Evolutionary conservation across 2,888 invertebrate species (phyloP).

Genomic region (Eristalinus sepulchralis): DNA sequence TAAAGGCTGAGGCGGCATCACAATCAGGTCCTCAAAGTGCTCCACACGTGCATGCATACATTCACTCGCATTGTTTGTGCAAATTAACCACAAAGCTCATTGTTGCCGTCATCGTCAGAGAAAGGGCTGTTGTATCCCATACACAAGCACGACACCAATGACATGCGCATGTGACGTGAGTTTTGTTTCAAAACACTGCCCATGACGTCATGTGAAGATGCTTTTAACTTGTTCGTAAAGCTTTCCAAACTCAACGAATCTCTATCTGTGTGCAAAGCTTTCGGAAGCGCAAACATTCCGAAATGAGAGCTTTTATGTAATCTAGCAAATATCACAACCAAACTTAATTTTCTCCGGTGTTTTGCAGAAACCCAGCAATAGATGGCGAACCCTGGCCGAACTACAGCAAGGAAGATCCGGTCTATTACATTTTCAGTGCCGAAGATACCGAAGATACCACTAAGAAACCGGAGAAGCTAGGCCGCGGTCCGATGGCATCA

Average conservation of each 20-base stretch:
- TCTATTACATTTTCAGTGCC: slow-evolving; percentile 94
- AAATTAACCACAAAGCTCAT: no score
- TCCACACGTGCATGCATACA: no score
- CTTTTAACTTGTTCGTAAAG: neutral
- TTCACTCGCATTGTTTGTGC: no score
- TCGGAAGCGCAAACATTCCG: neutral
- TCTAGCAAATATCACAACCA: slow-evolving; percentile 20
- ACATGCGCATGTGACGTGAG: neutral
- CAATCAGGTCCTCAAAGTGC: no score
- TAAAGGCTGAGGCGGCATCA: neutral
- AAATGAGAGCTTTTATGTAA: neutral
- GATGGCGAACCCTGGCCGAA: slow-evolving; percentile 89
- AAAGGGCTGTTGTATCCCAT: neutral
- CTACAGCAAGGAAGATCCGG: slow-evolving; percentile 91
- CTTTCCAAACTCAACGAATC: neutral
- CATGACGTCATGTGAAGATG: neutral
- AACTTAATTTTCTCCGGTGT: neutral
- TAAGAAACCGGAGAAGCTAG: slow-evolving; percentile 83
- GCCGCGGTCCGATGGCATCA: slow-evolving; percentile 89
- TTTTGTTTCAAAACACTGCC: neutral
- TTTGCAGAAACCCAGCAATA: slow-evolving; percentile 78
- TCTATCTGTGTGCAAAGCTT: slow-evolving; percentile 10
- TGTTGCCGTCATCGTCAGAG: no score
- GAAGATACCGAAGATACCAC: slow-evolving; percentile 85
- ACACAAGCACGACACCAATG: neutral